Evolutionary conservation across 2,797 vertebrate species (phyloP).

Genomic region (Agapornis canus): DNA sequence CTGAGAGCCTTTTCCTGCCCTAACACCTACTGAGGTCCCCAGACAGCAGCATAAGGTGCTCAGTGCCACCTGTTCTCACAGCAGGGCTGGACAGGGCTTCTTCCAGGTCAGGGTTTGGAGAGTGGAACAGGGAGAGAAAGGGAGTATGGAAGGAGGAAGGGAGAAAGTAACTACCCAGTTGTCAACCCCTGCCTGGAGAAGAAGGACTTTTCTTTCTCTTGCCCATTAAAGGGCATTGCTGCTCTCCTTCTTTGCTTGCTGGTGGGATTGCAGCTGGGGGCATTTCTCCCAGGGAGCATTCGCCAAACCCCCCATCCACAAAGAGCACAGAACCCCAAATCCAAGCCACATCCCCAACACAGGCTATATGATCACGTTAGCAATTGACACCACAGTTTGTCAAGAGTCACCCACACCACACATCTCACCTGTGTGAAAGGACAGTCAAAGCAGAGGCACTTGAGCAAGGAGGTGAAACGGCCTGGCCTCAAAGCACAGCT

Average conservation of each 20-base stretch:
- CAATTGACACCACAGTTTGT: neutral
- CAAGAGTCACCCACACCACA: neutral
- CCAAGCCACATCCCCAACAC: neutral
- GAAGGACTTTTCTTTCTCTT: neutral
- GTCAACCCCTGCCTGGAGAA: neutral
- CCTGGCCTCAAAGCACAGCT: conserved; percentile 61
- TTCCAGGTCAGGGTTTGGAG: neutral
- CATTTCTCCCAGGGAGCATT: neutral
- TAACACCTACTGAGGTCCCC: neutral
- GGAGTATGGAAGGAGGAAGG: neutral
- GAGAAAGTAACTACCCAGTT: neutral
- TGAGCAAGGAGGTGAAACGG: conserved; percentile 52
- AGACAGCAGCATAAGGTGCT: neutral
- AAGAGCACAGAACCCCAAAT: neutral
- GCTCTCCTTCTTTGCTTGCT: neutral
- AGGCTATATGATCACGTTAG: neutral
- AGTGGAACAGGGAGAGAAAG: neutral
- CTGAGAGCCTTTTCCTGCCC: neutral
- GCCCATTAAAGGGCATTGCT: neutral
- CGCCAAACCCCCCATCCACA: neutral
- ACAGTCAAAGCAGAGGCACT: conserved; percentile 44
- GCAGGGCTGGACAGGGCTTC: neutral
- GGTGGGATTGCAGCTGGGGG: neutral
- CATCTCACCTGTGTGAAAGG: conserved; percentile 9
- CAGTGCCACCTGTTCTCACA: accelerated